Base-by-base conservation (phyloP, 1,140 invertebrate genomes). In the Drosophila kepulauana region DNA sequence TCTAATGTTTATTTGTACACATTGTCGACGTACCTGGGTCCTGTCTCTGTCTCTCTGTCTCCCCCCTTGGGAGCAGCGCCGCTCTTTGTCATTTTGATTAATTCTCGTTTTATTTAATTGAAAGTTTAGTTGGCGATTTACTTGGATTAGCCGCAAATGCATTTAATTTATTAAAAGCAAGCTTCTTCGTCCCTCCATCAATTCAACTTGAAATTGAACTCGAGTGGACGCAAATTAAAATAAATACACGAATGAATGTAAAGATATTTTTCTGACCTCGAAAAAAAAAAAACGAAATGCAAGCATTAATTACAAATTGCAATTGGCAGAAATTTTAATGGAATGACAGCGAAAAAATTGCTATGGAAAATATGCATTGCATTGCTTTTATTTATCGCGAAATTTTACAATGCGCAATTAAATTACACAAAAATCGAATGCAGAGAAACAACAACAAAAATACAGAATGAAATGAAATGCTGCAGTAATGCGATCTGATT, bases 21-120 rank as follows among this genome's bases (percentile, higher is more conserved):
- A 78, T 80, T 0, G 20, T 25, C 20, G 20, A 25, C 69, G 72
- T 69, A 78, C 69, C 75, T 82, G 41, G 41, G 77, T 71, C 81
- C 76, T 79, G 69, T 77, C 57, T 51, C 48, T 75, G 69, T 67
- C 75, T 68, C 69, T 58, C 57, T 1, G 13, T 62, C 15, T 15
- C 5, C 16, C 5, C 20, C 3, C 20, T 25, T 25, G 6, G 54
- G 54, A 41, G 4, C 8, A n/a, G 43, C 30, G 1, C 1, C 15
- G 43, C 30, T 46, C 16, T 54, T 51, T 58, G 46, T 64, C 49
- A 46, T 59, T 88, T 82, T 87, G 82, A 88, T 88, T 88, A 80
- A 82, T 88, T 75, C 64, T 71, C 76, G 72, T 82, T 82, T 82
- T 78, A 88, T 87, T 82, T 88, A 88, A 87, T 86, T 87, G 79